Evolutionary conservation across 2,888 invertebrate species (phyloP).

Genomic region (Pseudococcus longispinus): DNA sequence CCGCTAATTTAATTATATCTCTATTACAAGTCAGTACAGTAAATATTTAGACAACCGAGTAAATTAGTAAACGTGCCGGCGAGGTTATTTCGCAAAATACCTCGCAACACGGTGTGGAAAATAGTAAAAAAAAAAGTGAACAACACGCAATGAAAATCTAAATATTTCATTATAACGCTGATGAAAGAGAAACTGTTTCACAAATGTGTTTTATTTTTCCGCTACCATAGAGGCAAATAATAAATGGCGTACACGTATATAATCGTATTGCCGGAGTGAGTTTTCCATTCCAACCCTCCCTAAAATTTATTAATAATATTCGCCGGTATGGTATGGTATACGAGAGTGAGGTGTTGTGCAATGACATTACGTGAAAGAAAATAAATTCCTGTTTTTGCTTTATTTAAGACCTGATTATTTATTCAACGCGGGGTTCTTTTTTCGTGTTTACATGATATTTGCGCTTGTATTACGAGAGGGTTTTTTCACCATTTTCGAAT

Average conservation of each 20-base stretch:
- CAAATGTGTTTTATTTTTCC: conserved; percentile 47
- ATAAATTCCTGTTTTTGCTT: conserved; percentile 10
- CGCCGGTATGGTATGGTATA: neutral
- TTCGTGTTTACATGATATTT: neutral
- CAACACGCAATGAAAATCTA: conserved; percentile 32
- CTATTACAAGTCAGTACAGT: conserved; percentile 54
- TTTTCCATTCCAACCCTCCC: conserved; percentile 6
- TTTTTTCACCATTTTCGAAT: neutral
- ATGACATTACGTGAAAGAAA: conserved; percentile 20
- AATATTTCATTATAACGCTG: conserved; percentile 46
- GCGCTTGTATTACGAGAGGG: neutral
- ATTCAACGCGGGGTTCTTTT: neutral
- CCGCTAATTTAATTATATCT: conserved; percentile 40
- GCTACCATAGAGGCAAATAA: conserved; percentile 42
- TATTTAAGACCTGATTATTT: conserved; percentile 2
- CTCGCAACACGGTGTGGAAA: conserved; percentile 1
- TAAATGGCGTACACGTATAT: conserved; percentile 53
- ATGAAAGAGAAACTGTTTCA: conserved; percentile 46
- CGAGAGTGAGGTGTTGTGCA: conserved; percentile 10
- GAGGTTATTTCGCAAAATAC: conserved; percentile 16
- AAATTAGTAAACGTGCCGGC: neutral
- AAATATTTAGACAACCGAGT: conserved; percentile 47
- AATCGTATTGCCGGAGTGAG: conserved; percentile 44
- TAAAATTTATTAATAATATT: conserved; percentile 51
- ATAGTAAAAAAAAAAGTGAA: conserved; percentile 38